A percentile compares a stretch with the other conserved stretches of the same genome.
Conservation (phyloP, 2,797 vertebrate species). For the Tiaroga cobitis region DNA sequence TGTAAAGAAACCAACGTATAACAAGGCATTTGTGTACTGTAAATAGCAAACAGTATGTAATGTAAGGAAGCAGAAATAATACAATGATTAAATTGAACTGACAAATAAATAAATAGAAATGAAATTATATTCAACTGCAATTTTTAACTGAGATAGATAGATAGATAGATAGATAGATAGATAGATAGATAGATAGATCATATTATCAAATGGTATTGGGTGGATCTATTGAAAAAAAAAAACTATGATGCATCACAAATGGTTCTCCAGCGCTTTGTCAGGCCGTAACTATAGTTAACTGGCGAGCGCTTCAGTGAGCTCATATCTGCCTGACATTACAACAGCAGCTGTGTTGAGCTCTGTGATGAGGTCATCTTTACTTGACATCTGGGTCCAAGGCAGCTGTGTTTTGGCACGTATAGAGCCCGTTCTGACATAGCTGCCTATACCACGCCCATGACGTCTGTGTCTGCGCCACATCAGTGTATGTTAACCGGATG, state of each 20-base stretch:
- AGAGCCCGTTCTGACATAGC: constrained; percentile 18
- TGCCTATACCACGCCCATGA: constrained; percentile 15
- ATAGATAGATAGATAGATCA: too few species aligned
- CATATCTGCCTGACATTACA: constrained; percentile 36
- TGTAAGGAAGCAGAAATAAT: not conserved
- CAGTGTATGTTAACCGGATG: not conserved
- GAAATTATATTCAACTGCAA: not conserved
- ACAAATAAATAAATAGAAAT: not conserved
- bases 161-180: too few species aligned
- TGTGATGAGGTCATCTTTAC: constrained; percentile 41
- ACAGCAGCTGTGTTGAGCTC: constrained; percentile 35
- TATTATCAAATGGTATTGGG: not conserved
- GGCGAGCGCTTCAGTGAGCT: not conserved
- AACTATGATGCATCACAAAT: constrained; percentile 30
- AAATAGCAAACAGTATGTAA: not conserved
- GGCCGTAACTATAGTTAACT: constrained; percentile 23
- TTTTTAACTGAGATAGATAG: not conserved
- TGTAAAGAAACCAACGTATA: constrained; percentile 22
- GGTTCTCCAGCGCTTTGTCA: constrained; percentile 5
- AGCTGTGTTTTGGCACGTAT: constrained; percentile 45
- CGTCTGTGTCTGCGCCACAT: constrained; percentile 14
- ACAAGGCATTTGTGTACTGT: constrained; percentile 4
- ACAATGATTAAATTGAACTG: not conserved
- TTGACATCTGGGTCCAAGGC: constrained; percentile 44
- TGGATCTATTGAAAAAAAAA: constrained; percentile 9